Evolutionary conservation across 2,888 invertebrate species (phyloP).

Genomic region (Tetanocera ferruginea): DNA sequence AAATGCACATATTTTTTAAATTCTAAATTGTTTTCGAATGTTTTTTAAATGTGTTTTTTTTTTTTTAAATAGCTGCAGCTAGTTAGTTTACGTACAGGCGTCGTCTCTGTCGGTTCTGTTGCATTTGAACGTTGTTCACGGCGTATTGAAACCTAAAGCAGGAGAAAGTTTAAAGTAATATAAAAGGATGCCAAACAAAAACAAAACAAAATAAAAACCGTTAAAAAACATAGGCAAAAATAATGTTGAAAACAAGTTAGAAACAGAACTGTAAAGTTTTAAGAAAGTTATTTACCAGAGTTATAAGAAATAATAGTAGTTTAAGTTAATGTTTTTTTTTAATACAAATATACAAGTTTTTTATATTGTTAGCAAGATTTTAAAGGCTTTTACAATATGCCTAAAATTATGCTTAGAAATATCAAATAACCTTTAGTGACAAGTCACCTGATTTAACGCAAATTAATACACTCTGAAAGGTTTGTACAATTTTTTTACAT

Average conservation of each 20-base stretch:
- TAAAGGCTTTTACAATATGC: too few relatives aligned
- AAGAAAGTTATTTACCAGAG: too few relatives aligned
- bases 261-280: too few relatives aligned
- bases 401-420: too few relatives aligned
- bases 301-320: too few relatives aligned
- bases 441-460: too few relatives aligned
- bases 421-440: too few relatives aligned
- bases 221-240: slow-evolving; percentile 61
- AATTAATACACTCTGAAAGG: too few relatives aligned
- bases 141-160: slow-evolving; percentile 76
- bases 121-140: slow-evolving; percentile 73
- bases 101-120: slow-evolving; percentile 69
- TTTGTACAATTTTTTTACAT: too few relatives aligned
- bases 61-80: slow-evolving; percentile 8
- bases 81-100: slow-evolving; percentile 70
- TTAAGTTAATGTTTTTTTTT: too few relatives aligned
- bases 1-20: not conserved
- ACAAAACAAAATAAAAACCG: slow-evolving; percentile 54
- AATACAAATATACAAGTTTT: too few relatives aligned
- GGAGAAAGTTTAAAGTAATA: slow-evolving; percentile 59
- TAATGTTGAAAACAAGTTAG: slow-evolving; percentile 58
- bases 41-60: slow-evolving; percentile 12
- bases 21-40: not conserved
- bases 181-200: slow-evolving; percentile 37
- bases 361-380: too few relatives aligned